Percentiles rank a stretch among this genome's conserved stretches.
These are phyloP conservation scores for Saxicola maurus DNA, from an alignment of 2,797 vertebrate species.

Conservation along the genomic window DNA sequence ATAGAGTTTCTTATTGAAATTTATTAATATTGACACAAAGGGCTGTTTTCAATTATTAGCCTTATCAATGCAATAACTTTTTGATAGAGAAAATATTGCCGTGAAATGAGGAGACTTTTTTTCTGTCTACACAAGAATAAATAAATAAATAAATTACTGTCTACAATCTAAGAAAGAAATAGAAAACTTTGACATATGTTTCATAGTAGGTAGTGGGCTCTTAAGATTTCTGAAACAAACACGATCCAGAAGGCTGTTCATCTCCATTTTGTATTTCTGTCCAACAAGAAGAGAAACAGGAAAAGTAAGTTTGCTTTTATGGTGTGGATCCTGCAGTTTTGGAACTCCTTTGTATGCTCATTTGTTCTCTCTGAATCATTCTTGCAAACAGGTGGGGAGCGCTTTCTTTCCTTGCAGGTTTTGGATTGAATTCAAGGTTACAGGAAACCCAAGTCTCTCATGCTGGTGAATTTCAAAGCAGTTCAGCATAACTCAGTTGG, in stretches of 20 bases:
- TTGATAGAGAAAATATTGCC: not conserved
- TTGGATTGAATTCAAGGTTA: constrained; percentile 48
- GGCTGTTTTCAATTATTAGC: not conserved
- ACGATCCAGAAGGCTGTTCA: not conserved
- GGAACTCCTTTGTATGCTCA: constrained; percentile 46
- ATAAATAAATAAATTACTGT: not conserved
- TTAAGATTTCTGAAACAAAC: not conserved
- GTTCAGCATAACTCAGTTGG: not conserved
- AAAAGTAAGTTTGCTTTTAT: constrained; percentile 67
- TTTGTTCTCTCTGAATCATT: constrained; percentile 71
- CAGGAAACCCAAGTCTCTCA: not conserved
- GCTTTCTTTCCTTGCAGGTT: constrained; percentile 31
- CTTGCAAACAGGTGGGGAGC: constrained; percentile 60
- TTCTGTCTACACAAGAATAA: not conserved
- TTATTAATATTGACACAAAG: constrained; percentile 59
- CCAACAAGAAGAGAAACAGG: not conserved
- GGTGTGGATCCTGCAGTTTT: constrained; percentile 64
- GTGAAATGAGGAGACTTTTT: not conserved
- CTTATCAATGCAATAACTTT: constrained; percentile 9
- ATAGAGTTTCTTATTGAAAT: not conserved
- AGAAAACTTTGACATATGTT: not conserved
- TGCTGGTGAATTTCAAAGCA: not conserved
- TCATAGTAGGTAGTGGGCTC: not conserved
- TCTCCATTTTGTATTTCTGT: not conserved
- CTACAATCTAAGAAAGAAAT: not conserved